Conservation (phyloP, 2,797 vertebrate species). For the Ispidina picta region DNA sequence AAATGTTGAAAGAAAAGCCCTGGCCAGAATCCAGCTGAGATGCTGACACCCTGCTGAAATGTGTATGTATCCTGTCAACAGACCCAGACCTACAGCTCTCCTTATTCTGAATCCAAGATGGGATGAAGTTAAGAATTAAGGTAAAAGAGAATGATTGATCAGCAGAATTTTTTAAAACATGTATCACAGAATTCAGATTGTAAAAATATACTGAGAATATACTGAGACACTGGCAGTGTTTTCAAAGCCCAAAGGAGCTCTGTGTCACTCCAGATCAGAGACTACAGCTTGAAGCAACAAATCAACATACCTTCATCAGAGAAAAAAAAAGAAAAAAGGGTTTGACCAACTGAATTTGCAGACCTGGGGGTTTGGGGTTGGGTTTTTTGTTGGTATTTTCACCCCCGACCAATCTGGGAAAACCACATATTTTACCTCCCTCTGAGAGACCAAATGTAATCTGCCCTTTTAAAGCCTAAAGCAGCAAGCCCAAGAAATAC, state of each 20-base stretch:
- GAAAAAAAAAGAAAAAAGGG: neutral
- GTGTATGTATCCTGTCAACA: neutral
- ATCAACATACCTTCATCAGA: neutral
- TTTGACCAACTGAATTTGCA: neutral
- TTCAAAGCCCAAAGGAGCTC: neutral
- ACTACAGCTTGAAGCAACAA: neutral
- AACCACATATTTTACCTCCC: neutral
- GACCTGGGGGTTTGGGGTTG: neutral
- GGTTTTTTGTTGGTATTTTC: fast-evolving
- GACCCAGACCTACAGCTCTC: neutral
- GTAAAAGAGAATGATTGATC: neutral
- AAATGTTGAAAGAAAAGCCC: neutral
- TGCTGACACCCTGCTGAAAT: neutral
- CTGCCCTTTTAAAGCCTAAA: neutral
- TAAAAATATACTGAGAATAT: neutral
- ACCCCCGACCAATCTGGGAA: neutral
- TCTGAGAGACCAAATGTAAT: neutral
- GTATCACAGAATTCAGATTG: neutral
- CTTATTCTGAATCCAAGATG: neutral
- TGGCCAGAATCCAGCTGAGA: neutral
- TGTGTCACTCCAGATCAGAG: neutral
- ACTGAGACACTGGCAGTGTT: neutral
- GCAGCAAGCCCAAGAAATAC: neutral
- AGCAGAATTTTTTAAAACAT: neutral
- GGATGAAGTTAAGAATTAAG: neutral